Evolutionary conservation across 92 coral and sea anemone genomes (phyloP), one percentile per base, ranked within the genome.

Genomic region (Epizoanthus stellaris): DNA sequence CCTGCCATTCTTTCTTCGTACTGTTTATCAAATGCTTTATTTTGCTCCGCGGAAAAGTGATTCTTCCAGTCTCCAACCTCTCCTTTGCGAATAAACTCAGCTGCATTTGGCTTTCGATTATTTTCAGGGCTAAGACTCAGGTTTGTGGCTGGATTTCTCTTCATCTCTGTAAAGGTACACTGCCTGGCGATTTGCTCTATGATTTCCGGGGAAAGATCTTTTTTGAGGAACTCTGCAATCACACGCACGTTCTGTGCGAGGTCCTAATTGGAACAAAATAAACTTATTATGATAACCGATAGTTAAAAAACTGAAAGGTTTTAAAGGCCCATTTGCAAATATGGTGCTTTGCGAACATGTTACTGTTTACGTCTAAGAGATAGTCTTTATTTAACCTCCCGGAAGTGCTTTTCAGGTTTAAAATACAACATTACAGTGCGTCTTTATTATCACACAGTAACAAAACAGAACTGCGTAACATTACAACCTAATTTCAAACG

Each of bases 101-200:
- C 11, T 13, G 52, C 23, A 34, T 38, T 59, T 17, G 89, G 85
- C 43, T 79, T 69, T 4, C 62, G 0, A 23, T 58, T n/a, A n/a
- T 15, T 36, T 3, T 68, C 0, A 7, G 34, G 30, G 57, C 47
- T 19, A 25, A 2, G 10, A 69, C 54, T 69, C 0, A 10, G 5
- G 53, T 69, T 69, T 36, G 57, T 47, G 11, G 61, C 47, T 11
- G 77, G 43, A 19, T 86, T 58, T 68, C 62, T 77, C 85, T 77
- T 86, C 89, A 86, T 86, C 54, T 77, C 89, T 0, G 34, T 70
- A 68, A 86, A 86, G n/a, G 89, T 77, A 21, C 89, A 86, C 53
- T 86, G 89, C 52, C 65, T 68, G 10, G 89, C 67, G 38, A 86
- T 86, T 77, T 23, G 52, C 54, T 75, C 63, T 30, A 86, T 56